Percentiles rank a stretch among this genome's conserved stretches.
Conservation (phyloP, 2,113 vertebrate species). For the Microtus pennsylvanicus region DNA sequence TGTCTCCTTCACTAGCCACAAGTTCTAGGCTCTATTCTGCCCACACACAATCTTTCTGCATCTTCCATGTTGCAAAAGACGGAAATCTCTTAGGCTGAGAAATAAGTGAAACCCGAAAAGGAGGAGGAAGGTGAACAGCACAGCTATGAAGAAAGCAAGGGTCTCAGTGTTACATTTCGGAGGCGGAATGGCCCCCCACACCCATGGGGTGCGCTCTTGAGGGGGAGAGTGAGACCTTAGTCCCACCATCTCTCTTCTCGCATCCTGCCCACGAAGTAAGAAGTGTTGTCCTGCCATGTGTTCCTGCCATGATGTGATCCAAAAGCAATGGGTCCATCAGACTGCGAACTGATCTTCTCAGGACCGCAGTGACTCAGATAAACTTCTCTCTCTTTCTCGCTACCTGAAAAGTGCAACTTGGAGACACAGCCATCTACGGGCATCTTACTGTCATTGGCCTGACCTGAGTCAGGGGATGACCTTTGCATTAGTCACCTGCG, state of each 20-base stretch:
- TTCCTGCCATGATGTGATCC: too few relatives aligned
- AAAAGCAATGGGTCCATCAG: background rate
- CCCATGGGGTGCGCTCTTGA: background rate
- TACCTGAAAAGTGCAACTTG: background rate
- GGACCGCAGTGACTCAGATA: background rate
- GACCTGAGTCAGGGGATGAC: background rate
- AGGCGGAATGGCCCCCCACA: background rate
- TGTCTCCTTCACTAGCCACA: background rate
- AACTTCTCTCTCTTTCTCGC: background rate
- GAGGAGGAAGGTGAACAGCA: background rate
- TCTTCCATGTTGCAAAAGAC: background rate
- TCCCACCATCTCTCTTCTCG: background rate
- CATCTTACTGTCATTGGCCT: background rate
- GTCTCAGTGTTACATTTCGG: background rate
- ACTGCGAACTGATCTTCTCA: too few relatives aligned
- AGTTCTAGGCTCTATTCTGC: background rate
- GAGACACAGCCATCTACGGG: background rate
- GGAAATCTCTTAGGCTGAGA: slow-evolving; percentile 14
- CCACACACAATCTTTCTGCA: background rate
- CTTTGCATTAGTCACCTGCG: background rate
- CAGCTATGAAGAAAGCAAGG: background rate
- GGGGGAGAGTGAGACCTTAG: too few relatives aligned
- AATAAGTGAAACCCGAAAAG: background rate
- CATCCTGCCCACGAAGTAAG: background rate
- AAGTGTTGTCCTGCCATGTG: too few relatives aligned